Evolutionary conservation across 2,888 invertebrate species (phyloP), one percentile per base, ranked within the genome.

Genomic region (Anthophora plumipes): DNA sequence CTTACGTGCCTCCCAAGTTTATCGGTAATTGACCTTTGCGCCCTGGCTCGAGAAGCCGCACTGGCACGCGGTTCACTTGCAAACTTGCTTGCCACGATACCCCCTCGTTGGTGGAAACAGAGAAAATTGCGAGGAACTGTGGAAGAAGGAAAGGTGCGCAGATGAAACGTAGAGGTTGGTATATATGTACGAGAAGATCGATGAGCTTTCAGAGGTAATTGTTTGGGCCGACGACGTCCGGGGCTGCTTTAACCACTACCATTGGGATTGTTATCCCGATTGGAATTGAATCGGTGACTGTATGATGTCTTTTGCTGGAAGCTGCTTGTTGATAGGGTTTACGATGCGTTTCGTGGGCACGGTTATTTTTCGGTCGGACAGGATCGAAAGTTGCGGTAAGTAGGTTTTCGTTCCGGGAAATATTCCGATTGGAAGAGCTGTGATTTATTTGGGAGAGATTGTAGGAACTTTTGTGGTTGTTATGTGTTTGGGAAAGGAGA

Each of bases 11-110:
- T 46, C 39, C 61, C 41, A 67, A 77, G 82, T 87, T 87, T 85
- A 84, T 82, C 87, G 87, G 85, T 80, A 85, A 87, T 87, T 85
- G 87, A 87, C 84, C 87, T 73, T 71, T 75, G 77, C 55, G 43
- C 74, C 68, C 60, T 61, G 69, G 4, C 74, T 80, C 77, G 79
- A 80, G 57, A 59, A 76, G 39, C 60, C 74, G 48, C 52, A 7
- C 41, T 14, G n/a, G 46, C 39, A 67, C 67, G 50, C 37, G 66
- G 59, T 82, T 82, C 61, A 80, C 80, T 80, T 64, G 59, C 67
- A 57, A 64, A 48, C 67, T 12, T 25, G 43, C 22, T 43, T 14
- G 31, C 17, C 11, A 37, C 25, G 37, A 41, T 52, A 43, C 25
- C n/a, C n/a, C n/a, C n/a, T n/a, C n/a, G n/a, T n/a, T n/a, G n/a